Base-by-base conservation (phyloP, 2,113 vertebrate genomes). In the Dicentrarchus labrax region DNA sequence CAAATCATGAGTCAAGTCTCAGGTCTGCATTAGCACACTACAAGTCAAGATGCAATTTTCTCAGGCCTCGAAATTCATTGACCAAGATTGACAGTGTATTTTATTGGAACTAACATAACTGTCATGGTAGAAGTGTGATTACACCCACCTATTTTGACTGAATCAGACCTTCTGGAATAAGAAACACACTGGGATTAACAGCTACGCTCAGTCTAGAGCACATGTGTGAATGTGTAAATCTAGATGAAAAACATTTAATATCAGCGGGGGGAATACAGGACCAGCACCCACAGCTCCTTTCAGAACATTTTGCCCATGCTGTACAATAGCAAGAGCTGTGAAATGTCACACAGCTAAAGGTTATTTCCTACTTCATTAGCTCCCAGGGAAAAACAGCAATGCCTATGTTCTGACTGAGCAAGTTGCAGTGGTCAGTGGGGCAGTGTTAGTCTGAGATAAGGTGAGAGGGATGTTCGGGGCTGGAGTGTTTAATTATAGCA, bases 281-380 rank as follows among this genome's bases (percentile, higher is more conserved):
- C 2, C 64, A 69, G 13, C 22, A 2, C 69, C 72, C 56, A 16
- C 41, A 39, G 66, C 51, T 86, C 61, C 47, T 48, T 43, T 60
- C 64, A 15, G 59, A 81, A 76, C 73, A 73, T 72, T 30, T 30
- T 30, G 30, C 30, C 30, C 4, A 77, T 45, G 54, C 75, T 30
- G 60, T 45, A 85, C 83, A 80, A 76, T 53, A 77, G 82, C 78
- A n/a, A 78, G 78, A 87, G 80, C 78, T 68, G 82, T 88, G 85
- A 93, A 90, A 90, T 91, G 89, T 87, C 90, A 85, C 85, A 66
- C 73, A 21, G 83, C 86, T 84, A 86, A 90, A 90, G 88, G 91
- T 89, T 86, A 83, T 87, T 86, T 82, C 72, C 82, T 87, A n/a
- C 82, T 83, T 86, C 84, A 78, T 83, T 78, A 73, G 59, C 36